A percentile compares a stretch with the other conserved stretches of the same genome.
phyloP scores from a whole-genome alignment of 2,888 invertebrate genomes.

The Bellardia pandia region DNA sequence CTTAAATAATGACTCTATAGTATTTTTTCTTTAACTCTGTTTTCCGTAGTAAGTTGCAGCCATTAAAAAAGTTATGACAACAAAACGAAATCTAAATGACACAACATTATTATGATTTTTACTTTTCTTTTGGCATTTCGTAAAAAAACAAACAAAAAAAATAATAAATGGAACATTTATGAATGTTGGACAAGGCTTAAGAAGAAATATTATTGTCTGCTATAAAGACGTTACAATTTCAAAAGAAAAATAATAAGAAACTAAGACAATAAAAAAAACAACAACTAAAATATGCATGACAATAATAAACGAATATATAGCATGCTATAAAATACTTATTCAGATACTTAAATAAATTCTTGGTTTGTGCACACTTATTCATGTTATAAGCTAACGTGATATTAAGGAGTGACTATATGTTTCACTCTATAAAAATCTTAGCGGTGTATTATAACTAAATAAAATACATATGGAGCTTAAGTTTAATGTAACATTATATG shows the following conservation, averaged over 20 bases:
- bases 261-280: neutral
- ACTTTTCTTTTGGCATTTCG: neutral
- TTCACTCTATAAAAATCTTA: neutral
- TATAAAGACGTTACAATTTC: slow-evolving; percentile 15
- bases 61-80: slow-evolving; percentile 43
- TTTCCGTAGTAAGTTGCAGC: slow-evolving; percentile 28
- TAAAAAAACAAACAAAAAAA: slow-evolving; percentile 24
- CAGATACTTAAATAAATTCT: too few relatives aligned
- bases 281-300: neutral
- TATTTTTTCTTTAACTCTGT: neutral
- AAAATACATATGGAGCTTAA: neutral
- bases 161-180: slow-evolving; percentile 32
- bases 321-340: neutral
- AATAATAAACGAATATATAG: neutral
- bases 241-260: neutral
- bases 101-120: slow-evolving; percentile 24
- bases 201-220: slow-evolving; percentile 14
- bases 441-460: neutral
- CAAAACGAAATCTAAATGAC: slow-evolving; percentile 49
- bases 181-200: slow-evolving; percentile 49
- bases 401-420: neutral
- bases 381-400: too few relatives aligned
- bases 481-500: slow-evolving; percentile 1
- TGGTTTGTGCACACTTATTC: too few relatives aligned
- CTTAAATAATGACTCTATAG: neutral